Conservation (phyloP, 1,140 invertebrate genomes). For the Harlomillsia oculata region DNA sequence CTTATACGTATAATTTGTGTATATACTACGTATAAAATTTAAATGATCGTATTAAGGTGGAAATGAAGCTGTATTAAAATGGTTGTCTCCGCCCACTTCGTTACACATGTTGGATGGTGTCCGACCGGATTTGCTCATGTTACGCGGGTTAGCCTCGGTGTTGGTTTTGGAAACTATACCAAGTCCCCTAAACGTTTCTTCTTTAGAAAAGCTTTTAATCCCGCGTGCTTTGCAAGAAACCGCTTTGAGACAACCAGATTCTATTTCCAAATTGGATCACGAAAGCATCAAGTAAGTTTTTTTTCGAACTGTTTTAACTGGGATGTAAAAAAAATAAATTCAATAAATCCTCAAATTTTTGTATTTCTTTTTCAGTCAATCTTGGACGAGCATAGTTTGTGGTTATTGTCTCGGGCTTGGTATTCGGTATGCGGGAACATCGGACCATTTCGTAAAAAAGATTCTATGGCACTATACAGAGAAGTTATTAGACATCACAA, state of each 20-base stretch:
- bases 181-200: constrained; percentile 63
- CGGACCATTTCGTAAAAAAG: constrained; percentile 67
- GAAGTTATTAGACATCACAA: constrained; percentile 15
- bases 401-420: constrained; percentile 91
- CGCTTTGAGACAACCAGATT: constrained; percentile 53
- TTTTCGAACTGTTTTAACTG: too few species aligned
- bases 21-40: background rate
- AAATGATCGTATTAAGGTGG: constrained; percentile 15
- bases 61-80: constrained; percentile 67
- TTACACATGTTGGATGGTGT: constrained; percentile 86
- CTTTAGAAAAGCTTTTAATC: constrained; percentile 54
- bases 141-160: constrained; percentile 67
- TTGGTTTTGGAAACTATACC: constrained; percentile 81
- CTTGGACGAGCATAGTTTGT: constrained; percentile 89
- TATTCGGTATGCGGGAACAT: constrained; percentile 85
- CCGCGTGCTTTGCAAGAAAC: constrained; percentile 21
- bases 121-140: constrained; percentile 79
- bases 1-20: background rate
- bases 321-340: too few species aligned
- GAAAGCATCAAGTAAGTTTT: constrained; percentile 87
- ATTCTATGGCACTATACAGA: constrained; percentile 59
- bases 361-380: constrained; percentile 58
- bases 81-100: constrained; percentile 82
- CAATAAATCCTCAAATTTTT: too few species aligned
- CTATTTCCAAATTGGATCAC: constrained; percentile 62